phyloP scores from a whole-genome alignment of 2,113 vertebrate genomes.

The Nestor notabilis region DNA sequence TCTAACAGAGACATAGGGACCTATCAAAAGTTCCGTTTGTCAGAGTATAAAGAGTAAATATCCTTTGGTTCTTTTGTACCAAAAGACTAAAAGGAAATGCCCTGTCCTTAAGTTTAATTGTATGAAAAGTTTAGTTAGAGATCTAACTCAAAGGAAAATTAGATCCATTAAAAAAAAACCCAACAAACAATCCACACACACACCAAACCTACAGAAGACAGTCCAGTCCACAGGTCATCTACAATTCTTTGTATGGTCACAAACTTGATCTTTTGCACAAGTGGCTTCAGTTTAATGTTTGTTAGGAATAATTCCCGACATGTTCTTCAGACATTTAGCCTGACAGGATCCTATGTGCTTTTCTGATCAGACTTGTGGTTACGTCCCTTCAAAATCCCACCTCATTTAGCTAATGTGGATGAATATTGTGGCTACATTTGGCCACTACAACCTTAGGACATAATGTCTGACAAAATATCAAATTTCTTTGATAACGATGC shows the following conservation, averaged over 20 bases:
- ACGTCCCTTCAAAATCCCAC: slow-evolving; percentile 23
- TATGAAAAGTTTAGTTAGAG: neutral
- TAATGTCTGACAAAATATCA: slow-evolving; percentile 18
- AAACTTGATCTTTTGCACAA: neutral
- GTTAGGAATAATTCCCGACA: neutral
- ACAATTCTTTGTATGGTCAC: neutral
- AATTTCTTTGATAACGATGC: slow-evolving; percentile 31
- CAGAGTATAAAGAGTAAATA: neutral
- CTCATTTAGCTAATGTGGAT: slow-evolving; percentile 46
- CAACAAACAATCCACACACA: neutral
- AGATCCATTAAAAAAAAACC: neutral
- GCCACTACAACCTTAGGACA: slow-evolving; percentile 36
- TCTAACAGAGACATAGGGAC: neutral
- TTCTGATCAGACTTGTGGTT: neutral
- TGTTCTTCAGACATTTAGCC: neutral
- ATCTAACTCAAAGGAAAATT: neutral
- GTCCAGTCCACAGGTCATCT: neutral
- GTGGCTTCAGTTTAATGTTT: neutral
- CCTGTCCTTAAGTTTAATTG: neutral
- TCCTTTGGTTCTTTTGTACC: neutral
- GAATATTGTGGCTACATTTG: slow-evolving; percentile 39
- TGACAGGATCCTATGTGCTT: neutral
- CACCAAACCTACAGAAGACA: neutral
- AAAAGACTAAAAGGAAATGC: neutral
- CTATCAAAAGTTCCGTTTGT: neutral